Evolutionary conservation across 1,140 invertebrate genomes (phyloP).

Genomic region (Zaprionus tsacasi): DNA sequence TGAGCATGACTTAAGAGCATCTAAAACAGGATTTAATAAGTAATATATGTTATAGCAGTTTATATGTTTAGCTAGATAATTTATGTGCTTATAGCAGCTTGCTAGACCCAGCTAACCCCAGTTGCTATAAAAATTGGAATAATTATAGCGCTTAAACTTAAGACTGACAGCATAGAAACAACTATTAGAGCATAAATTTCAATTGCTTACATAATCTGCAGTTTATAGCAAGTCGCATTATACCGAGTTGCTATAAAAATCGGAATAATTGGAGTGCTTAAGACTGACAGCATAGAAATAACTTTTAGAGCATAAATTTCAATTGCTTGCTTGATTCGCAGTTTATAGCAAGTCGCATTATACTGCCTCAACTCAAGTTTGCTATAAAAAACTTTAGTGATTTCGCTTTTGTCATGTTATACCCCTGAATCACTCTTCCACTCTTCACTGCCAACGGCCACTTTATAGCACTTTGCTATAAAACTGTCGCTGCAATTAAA

Average conservation of each 20-base stretch:
- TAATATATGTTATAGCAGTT: too few species aligned
- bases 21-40: too few species aligned
- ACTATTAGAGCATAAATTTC: background rate
- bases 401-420: background rate
- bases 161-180: background rate
- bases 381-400: background rate
- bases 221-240: background rate
- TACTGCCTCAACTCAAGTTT: background rate
- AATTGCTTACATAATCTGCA: background rate
- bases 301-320: background rate
- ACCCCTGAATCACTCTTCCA: background rate
- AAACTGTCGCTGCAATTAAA: constrained; percentile 17
- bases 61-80: too few species aligned
- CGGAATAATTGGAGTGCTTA: too few species aligned
- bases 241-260: too few species aligned
- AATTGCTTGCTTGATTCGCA: background rate
- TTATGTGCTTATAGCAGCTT: too few species aligned
- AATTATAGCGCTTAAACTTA: too few species aligned
- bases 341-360: background rate
- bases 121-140: too few species aligned
- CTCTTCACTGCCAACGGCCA: background rate
- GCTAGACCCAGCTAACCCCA: too few species aligned
- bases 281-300: background rate
- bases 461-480: constrained; percentile 4
- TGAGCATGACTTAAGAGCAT: too few species aligned